Evolutionary conservation across 1,140 invertebrate species (phyloP), one percentile per base, ranked within the genome.

Genomic region (Drosophila tani): DNA sequence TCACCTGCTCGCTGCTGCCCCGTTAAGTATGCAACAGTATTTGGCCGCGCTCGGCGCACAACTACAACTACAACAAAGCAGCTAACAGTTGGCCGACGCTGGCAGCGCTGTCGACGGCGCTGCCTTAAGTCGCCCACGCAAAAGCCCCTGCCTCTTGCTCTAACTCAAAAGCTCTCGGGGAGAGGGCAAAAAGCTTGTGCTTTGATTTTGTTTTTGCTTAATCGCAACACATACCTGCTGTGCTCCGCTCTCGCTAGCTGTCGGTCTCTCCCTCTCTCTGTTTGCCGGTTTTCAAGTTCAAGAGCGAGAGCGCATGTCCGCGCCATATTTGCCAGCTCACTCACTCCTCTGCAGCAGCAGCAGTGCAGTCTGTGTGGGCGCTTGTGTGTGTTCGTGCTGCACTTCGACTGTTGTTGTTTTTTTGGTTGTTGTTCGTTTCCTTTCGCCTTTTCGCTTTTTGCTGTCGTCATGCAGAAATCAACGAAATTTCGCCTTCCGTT

Each of bases 281-380:
- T 79, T 67, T 60, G 74, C 75, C 74, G 74, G 73, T 82, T 91
- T 91, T 91, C 90, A 91, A 91, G 90, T 91, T 91, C 90, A 91
- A 91, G 27, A 58, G 63, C 21, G 51, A 81, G 66, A 90, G 91
- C 90, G 90, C 90, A 91, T 84, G 90, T 73, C 90, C 76, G 69
- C 82, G 75, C 73, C 73, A 82, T 83, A 73, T 81, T 83, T 65
- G 75, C 70, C 19, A 27, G 11, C 63, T 45, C 55, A 40, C 64
- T 55, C 35, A 19, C 62, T 46, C 53, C 29, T 40, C 29, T 32
- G 58, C 51, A 49, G 29, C 21, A 55, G 49, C 32, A 56, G 14
- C 5, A 17, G 24, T 47, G 45, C 43, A 66, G 47, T 35, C 65
- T 73, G 76, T 83, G 57, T 66, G 63, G 15, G 41, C 21, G 49